Conservation (phyloP, 2,888 invertebrate species). For the Macrophya alboannulata region DNA sequence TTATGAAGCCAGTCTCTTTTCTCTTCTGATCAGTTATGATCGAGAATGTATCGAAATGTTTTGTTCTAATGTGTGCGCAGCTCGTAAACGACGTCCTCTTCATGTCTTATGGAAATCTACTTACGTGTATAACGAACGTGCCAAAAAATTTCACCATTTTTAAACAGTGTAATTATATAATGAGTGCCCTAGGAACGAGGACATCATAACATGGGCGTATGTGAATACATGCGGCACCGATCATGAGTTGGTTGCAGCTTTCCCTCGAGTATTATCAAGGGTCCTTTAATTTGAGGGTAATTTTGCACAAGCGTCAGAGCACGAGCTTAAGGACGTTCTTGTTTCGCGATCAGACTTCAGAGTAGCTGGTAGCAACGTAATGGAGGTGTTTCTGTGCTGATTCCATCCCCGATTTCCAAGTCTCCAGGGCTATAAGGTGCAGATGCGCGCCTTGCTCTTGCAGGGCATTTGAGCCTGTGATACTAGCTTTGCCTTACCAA, state of each 20-base stretch:
- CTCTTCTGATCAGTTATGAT: neutral
- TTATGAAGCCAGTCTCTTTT: neutral
- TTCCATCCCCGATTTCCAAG: slow-evolving; percentile 28
- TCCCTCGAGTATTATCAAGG: neutral
- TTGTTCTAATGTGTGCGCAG: neutral
- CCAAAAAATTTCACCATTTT: neutral
- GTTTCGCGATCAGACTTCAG: slow-evolving; percentile 7
- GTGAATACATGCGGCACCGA: neutral
- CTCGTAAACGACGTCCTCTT: neutral
- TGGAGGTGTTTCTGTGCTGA: slow-evolving; percentile 31
- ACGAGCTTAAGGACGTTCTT: neutral
- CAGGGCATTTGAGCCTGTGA: slow-evolving; percentile 2
- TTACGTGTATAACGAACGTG: neutral
- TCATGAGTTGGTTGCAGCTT: neutral
- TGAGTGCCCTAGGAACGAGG: neutral
- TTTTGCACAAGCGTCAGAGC: slow-evolving; percentile 2
- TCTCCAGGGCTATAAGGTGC: neutral
- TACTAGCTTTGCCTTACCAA: slow-evolving; percentile 6
- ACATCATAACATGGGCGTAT: neutral
- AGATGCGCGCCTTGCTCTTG: slow-evolving; percentile 28
- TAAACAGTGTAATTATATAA: neutral
- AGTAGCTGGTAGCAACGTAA: slow-evolving; percentile 7
- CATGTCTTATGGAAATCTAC: neutral
- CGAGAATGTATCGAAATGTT: neutral
- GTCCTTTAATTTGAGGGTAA: slow-evolving; percentile 24